A percentile compares a stretch with the other conserved stretches of the same genome.
phyloP scores from a whole-genome alignment of 2,888 invertebrate genomes.

The Stenodema calcarata region DNA sequence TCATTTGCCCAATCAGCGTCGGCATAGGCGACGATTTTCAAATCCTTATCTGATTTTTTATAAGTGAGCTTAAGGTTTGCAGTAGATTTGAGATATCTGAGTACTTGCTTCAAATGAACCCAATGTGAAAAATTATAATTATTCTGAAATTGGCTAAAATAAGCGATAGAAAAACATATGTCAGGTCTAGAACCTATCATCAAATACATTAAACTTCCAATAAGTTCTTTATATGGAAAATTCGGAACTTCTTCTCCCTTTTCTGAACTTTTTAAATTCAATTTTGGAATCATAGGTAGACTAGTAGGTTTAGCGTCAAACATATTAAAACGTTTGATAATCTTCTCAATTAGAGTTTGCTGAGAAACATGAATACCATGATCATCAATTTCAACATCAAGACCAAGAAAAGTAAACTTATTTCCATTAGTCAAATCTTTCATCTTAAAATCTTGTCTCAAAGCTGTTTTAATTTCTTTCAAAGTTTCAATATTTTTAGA shows the following conservation, averaged over 20 bases:
- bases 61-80: too few species aligned
- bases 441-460: not conserved
- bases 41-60: too few species aligned
- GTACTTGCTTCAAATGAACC: too few species aligned
- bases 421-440: not conserved
- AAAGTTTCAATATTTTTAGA: not conserved
- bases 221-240: not conserved
- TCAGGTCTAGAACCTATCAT: too few species aligned
- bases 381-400: not conserved
- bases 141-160: too few species aligned
- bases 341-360: not conserved
- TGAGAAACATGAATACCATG: not conserved
- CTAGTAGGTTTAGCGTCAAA: not conserved
- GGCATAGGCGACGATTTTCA: too few species aligned
- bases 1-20: too few species aligned
- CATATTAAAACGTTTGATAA: not conserved
- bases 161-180: too few species aligned
- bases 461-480: not conserved
- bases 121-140: too few species aligned
- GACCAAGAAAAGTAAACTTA: conserved; percentile 1
- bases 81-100: too few species aligned
- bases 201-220: not conserved
- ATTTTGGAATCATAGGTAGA: not conserved
- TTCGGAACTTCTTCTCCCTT: not conserved
- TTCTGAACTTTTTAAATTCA: not conserved